These are phyloP conservation scores for Ostrea edulis DNA, from an alignment of 1,140 invertebrate species.

Conservation along the genomic window DNA sequence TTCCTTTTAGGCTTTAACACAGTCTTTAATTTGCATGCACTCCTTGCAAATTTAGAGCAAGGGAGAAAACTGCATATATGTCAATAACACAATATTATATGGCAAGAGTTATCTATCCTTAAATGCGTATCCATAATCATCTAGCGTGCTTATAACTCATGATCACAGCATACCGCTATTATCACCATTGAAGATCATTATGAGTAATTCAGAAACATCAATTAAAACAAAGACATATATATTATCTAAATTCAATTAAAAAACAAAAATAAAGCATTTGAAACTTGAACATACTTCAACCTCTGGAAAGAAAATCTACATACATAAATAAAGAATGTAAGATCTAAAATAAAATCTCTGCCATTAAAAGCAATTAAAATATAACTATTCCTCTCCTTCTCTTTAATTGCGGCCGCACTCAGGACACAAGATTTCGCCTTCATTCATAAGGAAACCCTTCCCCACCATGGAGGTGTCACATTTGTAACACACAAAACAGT, in stretches of 20 bases:
- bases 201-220: neutral
- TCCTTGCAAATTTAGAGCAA: neutral
- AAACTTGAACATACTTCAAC: conserved; percentile 5
- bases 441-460: conserved; percentile 99
- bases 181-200: neutral
- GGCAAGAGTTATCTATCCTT: conserved; percentile 34
- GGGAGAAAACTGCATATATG: neutral
- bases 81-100: neutral
- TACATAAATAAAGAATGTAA: conserved; percentile 12
- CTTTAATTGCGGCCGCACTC: conserved; percentile 89
- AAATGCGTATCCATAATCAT: neutral
- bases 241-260: neutral
- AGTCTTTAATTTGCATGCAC: too few species aligned
- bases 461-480: conserved; percentile 97
- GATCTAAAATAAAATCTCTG: neutral
- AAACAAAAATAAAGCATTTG: conserved; percentile 28
- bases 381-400: neutral
- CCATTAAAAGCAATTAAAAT: conserved; percentile 39
- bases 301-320: conserved; percentile 8
- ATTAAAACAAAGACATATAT: conserved; percentile 15
- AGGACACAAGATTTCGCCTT: conserved; percentile 97
- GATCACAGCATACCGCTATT: neutral
- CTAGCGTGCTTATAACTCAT: neutral
- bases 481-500: conserved; percentile 98
- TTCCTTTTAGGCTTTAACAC: too few species aligned